Evolutionary conservation across 2,113 vertebrate species (phyloP).

Genomic region (Plotosus lineatus): DNA sequence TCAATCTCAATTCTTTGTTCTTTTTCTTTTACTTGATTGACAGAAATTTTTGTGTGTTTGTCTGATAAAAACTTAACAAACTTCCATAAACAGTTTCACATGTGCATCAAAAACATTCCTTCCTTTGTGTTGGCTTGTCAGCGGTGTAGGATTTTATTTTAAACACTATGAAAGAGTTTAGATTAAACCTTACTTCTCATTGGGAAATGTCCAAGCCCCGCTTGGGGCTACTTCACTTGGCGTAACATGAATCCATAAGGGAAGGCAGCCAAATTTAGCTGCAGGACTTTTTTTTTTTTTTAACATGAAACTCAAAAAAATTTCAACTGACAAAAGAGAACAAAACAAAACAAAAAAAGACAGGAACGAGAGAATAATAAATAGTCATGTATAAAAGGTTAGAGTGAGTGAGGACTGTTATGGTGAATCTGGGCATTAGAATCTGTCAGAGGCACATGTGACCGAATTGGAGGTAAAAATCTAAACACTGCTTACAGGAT

Average conservation of each 20-base stretch:
- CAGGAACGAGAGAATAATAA: slow-evolving; percentile 9
- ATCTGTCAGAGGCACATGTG: slow-evolving; percentile 52
- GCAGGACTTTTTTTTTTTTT: slow-evolving; percentile 41
- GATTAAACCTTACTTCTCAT: slow-evolving; percentile 55
- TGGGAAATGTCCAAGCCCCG: slow-evolving; percentile 52
- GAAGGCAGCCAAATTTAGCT: slow-evolving; percentile 40
- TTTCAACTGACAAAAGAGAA: slow-evolving; percentile 20
- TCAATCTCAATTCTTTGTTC: not conserved
- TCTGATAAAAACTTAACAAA: not conserved
- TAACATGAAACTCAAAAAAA: slow-evolving; percentile 19
- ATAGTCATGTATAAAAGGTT: slow-evolving; percentile 3
- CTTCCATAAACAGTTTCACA: not conserved
- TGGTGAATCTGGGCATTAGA: slow-evolving; percentile 62
- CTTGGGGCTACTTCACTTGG: slow-evolving; percentile 42
- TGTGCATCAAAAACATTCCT: not conserved
- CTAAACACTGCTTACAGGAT: slow-evolving; percentile 56
- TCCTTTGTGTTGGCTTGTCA: not conserved
- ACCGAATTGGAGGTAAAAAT: slow-evolving; percentile 53
- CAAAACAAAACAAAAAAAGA: not conserved
- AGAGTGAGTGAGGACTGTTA: slow-evolving; percentile 9
- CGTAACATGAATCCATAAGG: slow-evolving; percentile 62
- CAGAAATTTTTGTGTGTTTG: not conserved
- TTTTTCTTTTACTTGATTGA: not conserved
- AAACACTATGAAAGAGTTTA: slow-evolving; percentile 42
- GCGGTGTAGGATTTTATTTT: slow-evolving; percentile 10